phyloP scores from a whole-genome alignment of 23 tunicate species.

The Ascidia mentula region DNA sequence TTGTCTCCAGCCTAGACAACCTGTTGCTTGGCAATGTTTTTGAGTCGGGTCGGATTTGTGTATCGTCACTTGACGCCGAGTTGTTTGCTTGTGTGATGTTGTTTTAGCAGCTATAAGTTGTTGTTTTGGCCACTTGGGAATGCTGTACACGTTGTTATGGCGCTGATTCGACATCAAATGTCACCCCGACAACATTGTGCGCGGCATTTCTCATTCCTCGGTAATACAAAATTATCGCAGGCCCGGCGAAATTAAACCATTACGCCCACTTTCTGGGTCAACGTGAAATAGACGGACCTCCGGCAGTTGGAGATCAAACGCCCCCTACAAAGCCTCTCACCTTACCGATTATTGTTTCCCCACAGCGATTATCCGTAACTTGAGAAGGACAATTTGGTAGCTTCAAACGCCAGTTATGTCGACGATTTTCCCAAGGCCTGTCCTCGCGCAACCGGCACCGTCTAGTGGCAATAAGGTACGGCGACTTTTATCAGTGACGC shows the following conservation, averaged over 20 bases:
- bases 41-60: constrained; percentile 2
- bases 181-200: not conserved
- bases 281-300: not conserved
- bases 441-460: not conserved
- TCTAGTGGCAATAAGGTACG: not conserved
- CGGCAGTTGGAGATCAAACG: not conserved
- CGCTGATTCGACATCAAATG: not conserved
- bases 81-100: constrained; percentile 17
- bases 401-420: constrained; percentile 3
- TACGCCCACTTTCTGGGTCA: not conserved
- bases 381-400: constrained; percentile 6
- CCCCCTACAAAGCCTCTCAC: constrained; percentile 18
- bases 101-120: constrained; percentile 5
- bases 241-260: not conserved
- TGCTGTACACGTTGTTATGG: not conserved
- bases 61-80: constrained; percentile 14
- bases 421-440: not conserved
- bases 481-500: not conserved
- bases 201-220: not conserved
- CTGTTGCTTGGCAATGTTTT: not conserved
- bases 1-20: not conserved
- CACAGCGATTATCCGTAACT: constrained; percentile 18
- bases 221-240: not conserved
- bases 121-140: no score
- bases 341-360: constrained; percentile 18